phyloP scores from a whole-genome alignment of 2,797 vertebrate species.

The Threskiornis aethiopicus region DNA sequence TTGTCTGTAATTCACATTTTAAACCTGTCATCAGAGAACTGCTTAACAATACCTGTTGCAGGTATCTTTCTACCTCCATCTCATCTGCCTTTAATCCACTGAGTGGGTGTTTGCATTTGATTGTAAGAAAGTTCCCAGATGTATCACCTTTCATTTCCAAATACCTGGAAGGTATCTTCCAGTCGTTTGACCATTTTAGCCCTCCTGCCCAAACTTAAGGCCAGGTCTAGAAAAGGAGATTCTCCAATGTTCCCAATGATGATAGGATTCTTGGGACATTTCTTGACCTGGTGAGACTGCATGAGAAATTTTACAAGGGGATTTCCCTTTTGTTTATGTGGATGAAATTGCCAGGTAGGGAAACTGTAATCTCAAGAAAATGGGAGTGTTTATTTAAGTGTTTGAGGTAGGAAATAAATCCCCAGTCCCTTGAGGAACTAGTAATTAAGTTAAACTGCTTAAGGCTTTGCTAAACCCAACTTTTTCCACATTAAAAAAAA shows the following conservation, averaged over 20 bases:
- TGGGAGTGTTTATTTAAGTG: neutral
- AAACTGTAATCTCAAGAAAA: neutral
- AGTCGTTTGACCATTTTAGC: neutral
- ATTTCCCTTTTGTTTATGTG: neutral
- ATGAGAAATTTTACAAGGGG: neutral
- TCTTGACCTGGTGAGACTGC: neutral
- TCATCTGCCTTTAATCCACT: slow-evolving; percentile 5
- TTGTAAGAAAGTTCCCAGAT: slow-evolving; percentile 25
- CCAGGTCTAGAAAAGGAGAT: neutral
- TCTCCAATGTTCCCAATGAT: neutral
- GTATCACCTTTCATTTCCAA: slow-evolving; percentile 19
- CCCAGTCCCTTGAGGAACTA: neutral
- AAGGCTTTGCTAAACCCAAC: neutral
- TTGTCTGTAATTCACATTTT: neutral
- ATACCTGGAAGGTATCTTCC: neutral
- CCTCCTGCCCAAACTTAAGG: neutral
- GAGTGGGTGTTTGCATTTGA: slow-evolving; percentile 23
- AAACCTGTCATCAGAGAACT: neutral
- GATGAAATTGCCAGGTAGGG: neutral
- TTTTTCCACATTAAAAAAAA: neutral
- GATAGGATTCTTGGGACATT: neutral
- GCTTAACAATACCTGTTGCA: neutral
- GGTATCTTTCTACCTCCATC: neutral
- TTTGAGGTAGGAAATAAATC: neutral
- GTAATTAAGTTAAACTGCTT: neutral